Evolutionary conservation across 2,797 vertebrate genomes (phyloP).

Genomic region (Aphelocoma californica): DNA sequence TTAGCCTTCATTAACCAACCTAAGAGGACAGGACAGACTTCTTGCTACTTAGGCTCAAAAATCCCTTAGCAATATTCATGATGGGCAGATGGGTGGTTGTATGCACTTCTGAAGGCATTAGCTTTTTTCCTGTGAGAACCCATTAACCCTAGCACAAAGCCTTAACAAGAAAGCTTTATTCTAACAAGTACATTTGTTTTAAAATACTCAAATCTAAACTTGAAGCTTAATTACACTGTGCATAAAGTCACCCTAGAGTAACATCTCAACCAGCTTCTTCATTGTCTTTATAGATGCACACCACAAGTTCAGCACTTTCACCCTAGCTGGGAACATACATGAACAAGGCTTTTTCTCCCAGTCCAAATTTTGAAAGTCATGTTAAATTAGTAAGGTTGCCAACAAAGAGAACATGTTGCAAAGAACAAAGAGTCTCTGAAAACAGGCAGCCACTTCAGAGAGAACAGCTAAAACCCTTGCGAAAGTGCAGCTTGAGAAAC

Average conservation of each 20-base stretch:
- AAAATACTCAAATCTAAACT: neutral
- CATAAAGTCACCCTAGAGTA: neutral
- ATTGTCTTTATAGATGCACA: neutral
- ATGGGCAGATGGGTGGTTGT: neutral
- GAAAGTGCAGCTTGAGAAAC: neutral
- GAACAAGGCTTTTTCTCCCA: neutral
- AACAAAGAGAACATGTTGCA: neutral
- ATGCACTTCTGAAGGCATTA: neutral
- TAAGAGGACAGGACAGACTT: neutral
- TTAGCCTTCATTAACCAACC: neutral
- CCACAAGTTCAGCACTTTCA: neutral
- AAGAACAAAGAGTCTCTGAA: neutral
- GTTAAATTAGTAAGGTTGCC: neutral
- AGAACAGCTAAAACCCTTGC: neutral
- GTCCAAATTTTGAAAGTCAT: neutral
- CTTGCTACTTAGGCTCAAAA: neutral
- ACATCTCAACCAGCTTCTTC: neutral
- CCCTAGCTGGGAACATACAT: neutral
- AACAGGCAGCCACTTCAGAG: neutral
- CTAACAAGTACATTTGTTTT: neutral
- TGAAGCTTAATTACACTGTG: neutral
- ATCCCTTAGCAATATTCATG: neutral
- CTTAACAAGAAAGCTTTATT: neutral
- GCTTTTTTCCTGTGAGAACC: neutral
- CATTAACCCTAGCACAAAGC: neutral